Conservation (phyloP, 2,113 vertebrate species). For the Hippocampus comes region DNA sequence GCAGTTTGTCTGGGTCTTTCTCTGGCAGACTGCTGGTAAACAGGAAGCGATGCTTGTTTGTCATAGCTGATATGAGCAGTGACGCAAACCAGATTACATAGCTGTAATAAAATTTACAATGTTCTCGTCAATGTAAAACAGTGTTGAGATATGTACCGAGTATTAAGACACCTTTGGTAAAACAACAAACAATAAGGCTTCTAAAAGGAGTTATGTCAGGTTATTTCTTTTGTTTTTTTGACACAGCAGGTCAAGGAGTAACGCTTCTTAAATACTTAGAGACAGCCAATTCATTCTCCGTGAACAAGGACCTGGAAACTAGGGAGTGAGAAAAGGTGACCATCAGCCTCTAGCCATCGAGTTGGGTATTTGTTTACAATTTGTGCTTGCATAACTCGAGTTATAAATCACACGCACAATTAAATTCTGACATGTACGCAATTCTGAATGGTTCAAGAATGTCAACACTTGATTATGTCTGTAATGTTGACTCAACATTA, state of each 20-base stretch:
- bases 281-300: not conserved
- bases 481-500: not conserved
- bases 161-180: not conserved
- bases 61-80: not conserved
- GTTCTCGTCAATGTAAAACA: not conserved
- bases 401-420: not conserved
- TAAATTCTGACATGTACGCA: not conserved
- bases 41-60: slow-evolving; percentile 8
- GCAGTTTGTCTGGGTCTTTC: not conserved
- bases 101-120: not conserved
- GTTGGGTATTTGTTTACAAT: not conserved
- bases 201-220: not conserved
- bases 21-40: slow-evolving; percentile 1
- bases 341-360: not conserved
- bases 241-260: not conserved
- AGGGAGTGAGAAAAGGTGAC: not conserved
- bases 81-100: not conserved
- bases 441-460: not conserved
- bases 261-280: not conserved
- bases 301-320: not conserved
- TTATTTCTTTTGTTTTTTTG: too few species aligned
- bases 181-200: too few species aligned
- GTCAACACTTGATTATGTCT: not conserved
- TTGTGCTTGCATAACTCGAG: not conserved
- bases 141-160: not conserved